Base-by-base conservation (phyloP, 2,113 vertebrate species). In the Thymallus thymallus region DNA sequence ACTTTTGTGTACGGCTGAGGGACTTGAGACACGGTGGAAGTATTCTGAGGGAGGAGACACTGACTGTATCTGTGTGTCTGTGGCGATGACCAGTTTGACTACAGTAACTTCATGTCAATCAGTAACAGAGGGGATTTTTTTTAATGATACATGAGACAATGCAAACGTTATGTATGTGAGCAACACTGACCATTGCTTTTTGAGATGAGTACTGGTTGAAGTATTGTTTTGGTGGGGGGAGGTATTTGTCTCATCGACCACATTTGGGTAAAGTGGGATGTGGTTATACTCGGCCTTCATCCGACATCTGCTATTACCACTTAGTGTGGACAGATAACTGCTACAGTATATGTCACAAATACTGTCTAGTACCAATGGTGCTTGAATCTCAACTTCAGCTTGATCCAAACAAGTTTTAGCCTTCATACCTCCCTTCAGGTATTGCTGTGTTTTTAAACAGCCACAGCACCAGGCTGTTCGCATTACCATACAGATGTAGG, bases 11-110 rank as follows among this genome's bases (percentile, higher is more conserved):
- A 82, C 63, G 35, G 35, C 9, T 58, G 24, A 69, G 67, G 73
- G 51, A 73, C 70, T 65, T 41, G 73, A 78, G 72, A 74, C 72
- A 82, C 76, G 77, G 67, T 90, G 91, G 91, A 92, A 92, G 89
- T 88, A 90, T 86, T 84, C 29, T 24, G 73, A 74, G 5, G 72
- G 63, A 81, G 64, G 76, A 9, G 24, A 60, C n/a, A 60, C 20
- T 68, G 72, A 74, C 68, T 60, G 73, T 56, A 65, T 80, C 56
- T 68, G 20, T 60, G 73, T 56, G 62, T 80, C 56, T 68, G 20
- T 4, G 20, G 7, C 55, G 45, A 22, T 18, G 5, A 26, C 10
- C 2, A 18, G 4, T 14, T 5, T 29, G 30, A n/a, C 10, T 6
- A 35, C 4, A 22, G 56, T 41, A 71, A 41, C 29, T 7, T 66